Percentiles rank a stretch among this genome's conserved stretches.
Evolutionary conservation across 35 echinoderm and acorn worm species (phyloP).

Genomic region (Heliocidaris tuberculata): DNA sequence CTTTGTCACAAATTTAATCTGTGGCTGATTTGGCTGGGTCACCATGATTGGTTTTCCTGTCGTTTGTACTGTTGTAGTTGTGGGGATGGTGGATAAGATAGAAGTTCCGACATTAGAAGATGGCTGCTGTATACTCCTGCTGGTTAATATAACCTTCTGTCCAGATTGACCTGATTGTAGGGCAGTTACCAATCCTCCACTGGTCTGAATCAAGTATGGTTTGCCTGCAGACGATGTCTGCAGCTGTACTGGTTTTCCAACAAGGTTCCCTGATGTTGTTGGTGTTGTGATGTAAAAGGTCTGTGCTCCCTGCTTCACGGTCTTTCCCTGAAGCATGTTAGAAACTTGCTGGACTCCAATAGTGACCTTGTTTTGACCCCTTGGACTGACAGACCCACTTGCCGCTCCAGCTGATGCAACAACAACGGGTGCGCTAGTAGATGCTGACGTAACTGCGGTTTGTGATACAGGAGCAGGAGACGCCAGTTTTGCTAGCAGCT

Average conservation of each 20-base stretch:
- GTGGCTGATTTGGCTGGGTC: conserved; percentile 23
- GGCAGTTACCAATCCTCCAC: conserved; percentile 24
- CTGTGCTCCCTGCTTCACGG: neutral
- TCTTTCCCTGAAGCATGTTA: conserved; percentile 29
- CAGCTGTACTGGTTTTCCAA: conserved; percentile 30
- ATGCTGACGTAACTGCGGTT: neutral
- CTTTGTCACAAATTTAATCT: conserved; percentile 43
- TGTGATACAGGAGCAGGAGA: neutral
- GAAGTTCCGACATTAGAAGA: conserved; percentile 30
- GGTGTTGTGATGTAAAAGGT: conserved; percentile 26
- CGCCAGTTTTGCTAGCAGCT: neutral
- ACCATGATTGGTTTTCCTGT: conserved; percentile 44
- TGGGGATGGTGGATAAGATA: conserved; percentile 34
- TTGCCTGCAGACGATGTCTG: conserved; percentile 14
- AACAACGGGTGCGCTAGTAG: neutral
- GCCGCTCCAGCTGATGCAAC: neutral
- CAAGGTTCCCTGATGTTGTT: neutral
- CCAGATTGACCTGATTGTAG: conserved; percentile 11
- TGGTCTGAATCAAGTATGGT: conserved; percentile 31
- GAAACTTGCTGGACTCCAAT: conserved; percentile 26
- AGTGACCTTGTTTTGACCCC: conserved; percentile 35
- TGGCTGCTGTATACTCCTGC: neutral
- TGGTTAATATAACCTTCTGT: conserved; percentile 31
- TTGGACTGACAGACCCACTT: neutral
- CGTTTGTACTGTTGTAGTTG: conserved; percentile 15